Percentiles rank a stretch among this genome's conserved stretches.
phyloP scores from a whole-genome alignment of 92 coral and sea anemone genomes.

The Siderastrea radians region DNA sequence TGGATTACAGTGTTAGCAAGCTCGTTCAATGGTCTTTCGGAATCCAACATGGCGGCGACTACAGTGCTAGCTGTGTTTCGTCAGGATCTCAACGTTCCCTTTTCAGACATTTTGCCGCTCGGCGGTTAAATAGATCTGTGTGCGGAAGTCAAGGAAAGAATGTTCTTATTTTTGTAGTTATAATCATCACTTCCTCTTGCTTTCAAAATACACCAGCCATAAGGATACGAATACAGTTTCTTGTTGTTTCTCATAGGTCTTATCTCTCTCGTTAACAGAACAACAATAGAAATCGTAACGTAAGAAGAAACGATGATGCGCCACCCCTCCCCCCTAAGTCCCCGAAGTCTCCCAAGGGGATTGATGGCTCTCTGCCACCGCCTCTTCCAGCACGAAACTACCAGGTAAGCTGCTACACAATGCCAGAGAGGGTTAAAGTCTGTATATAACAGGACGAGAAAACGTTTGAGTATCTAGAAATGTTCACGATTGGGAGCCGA shows the following conservation, averaged over 20 bases:
- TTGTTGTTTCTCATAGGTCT: neutral
- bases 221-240: neutral
- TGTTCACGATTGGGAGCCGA: too few relatives aligned
- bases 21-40: too few relatives aligned
- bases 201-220: neutral
- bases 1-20: too few relatives aligned
- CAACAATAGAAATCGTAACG: neutral
- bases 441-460: neutral
- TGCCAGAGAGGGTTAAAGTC: neutral
- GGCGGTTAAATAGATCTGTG: too few relatives aligned
- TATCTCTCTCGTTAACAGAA: neutral
- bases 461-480: too few relatives aligned
- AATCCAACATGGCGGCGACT: too few relatives aligned
- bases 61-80: too few relatives aligned
- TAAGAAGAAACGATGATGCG: neutral
- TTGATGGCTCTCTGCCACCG: constrained; percentile 33
- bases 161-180: too few relatives aligned
- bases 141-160: too few relatives aligned
- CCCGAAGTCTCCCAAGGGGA: neutral
- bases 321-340: constrained; percentile 47
- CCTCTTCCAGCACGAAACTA: constrained; percentile 54
- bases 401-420: constrained; percentile 7
- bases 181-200: too few relatives aligned
- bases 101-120: too few relatives aligned
- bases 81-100: too few relatives aligned